Percentiles rank a stretch among this genome's conserved stretches.
Conservation (phyloP, 1,140 invertebrate species). For the Neodiprion fabricii region DNA sequence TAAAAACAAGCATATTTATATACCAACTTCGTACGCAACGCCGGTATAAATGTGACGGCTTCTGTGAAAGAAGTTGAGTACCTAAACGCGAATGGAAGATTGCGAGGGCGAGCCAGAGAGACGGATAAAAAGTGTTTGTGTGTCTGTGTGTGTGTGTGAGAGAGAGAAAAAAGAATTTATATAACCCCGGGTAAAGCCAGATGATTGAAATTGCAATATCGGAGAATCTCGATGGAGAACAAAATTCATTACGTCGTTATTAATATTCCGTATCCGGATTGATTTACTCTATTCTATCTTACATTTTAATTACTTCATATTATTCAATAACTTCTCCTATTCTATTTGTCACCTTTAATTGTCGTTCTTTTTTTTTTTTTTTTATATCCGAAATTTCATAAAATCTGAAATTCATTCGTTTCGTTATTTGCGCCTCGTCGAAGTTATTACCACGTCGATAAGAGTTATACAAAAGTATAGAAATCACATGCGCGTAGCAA, state of each 20-base stretch:
- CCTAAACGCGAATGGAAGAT: background rate
- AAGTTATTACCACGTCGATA: no score
- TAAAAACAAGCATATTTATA: no score
- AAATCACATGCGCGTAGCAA: background rate
- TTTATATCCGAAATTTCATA: background rate
- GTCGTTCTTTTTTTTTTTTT: background rate
- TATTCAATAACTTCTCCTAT: background rate
- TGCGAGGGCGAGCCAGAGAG: no score
- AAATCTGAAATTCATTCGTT: background rate
- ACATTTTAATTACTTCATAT: background rate
- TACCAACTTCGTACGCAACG: no score
- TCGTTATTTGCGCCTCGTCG: no score
- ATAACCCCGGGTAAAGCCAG: constrained; percentile 1
- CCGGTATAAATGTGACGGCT: background rate
- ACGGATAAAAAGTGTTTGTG: no score
- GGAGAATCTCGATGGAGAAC: background rate
- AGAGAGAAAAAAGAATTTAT: background rate
- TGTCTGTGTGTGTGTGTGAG: no score
- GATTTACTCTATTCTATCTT: background rate
- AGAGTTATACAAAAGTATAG: no score
- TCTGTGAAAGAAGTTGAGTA: background rate
- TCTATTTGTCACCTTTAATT: background rate
- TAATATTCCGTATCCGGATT: background rate
- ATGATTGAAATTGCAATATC: constrained; percentile 3
- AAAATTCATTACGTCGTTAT: constrained; percentile 5